phyloP scores from a whole-genome alignment of 2,797 vertebrate genomes.

The Xenentodon cancila region DNA sequence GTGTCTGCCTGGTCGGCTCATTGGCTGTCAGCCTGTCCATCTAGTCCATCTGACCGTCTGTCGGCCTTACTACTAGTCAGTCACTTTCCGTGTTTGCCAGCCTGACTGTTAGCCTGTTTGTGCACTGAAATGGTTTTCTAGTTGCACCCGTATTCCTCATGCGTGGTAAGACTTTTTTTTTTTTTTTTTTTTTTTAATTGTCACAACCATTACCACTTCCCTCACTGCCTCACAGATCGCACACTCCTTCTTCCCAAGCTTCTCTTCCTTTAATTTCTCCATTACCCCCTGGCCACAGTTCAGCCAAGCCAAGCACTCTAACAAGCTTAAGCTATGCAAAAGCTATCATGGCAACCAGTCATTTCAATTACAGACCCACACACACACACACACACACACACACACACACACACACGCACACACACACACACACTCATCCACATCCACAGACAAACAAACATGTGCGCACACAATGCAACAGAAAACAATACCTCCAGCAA shows the following conservation, averaged over 20 bases:
- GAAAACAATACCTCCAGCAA: conserved; percentile 59
- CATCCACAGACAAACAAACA: conserved; percentile 21
- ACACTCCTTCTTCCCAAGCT: neutral
- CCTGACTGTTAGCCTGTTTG: conserved; percentile 44
- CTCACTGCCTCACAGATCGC: neutral
- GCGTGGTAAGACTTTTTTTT: conserved; percentile 26
- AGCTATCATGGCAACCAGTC: conserved; percentile 64
- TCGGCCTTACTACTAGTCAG: conserved; percentile 56
- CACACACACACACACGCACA: conserved; percentile 7
- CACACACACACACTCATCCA: conserved; percentile 11
- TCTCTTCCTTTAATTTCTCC: conserved; percentile 18
- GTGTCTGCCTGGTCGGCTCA: conserved; percentile 65
- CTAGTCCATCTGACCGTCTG: conserved; percentile 68
- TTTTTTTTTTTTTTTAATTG: no score
- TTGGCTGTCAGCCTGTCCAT: conserved; percentile 70
- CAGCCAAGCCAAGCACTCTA: conserved; percentile 59
- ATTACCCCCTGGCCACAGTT: conserved; percentile 33
- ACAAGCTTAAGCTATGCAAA: conserved; percentile 61
- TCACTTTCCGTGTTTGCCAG: conserved; percentile 45
- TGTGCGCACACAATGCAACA: conserved; percentile 21
- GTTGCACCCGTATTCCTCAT: conserved; percentile 47
- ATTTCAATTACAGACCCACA: conserved; percentile 61
- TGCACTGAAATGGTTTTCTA: conserved; percentile 45
- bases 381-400: conserved; percentile 8
- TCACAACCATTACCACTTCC: neutral